Evolutionary conservation across 2,113 vertebrate species (phyloP).

Genomic region (Pyxicephalus adspersus): DNA sequence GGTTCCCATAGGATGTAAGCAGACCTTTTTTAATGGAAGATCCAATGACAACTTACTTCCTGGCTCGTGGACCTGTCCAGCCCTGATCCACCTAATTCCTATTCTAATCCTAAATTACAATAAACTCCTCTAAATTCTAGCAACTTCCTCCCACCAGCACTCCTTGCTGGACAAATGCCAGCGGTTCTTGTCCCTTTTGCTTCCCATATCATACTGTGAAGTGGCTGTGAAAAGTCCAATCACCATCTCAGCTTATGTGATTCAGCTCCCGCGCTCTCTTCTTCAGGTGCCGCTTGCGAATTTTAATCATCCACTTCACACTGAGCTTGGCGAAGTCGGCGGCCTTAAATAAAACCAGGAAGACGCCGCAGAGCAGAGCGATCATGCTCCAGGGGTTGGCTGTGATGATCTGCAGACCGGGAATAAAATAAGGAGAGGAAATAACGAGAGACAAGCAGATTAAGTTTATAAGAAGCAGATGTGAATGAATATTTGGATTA

Average conservation of each 20-base stretch:
- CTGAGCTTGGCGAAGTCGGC: constrained; percentile 93
- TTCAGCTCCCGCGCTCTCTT: constrained; percentile 78
- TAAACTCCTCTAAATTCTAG: background rate
- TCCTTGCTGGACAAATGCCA: background rate
- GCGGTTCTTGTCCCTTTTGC: background rate
- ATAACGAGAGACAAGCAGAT: background rate
- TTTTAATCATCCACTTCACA: constrained; percentile 93
- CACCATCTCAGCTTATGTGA: constrained; percentile 76
- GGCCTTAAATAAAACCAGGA: constrained; percentile 95
- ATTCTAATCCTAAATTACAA: background rate
- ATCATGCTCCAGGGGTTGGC: constrained; percentile 94
- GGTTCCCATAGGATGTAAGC: no score
- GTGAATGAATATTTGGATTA: background rate
- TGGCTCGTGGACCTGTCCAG: background rate
- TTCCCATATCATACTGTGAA: background rate
- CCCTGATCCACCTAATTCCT: background rate
- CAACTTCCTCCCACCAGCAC: background rate
- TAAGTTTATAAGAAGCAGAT: background rate
- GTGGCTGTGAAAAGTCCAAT: background rate
- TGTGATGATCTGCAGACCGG: constrained; percentile 85
- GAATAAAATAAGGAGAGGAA: background rate
- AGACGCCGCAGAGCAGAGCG: constrained; percentile 93
- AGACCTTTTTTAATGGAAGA: no score
- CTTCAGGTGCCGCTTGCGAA: constrained; percentile 85
- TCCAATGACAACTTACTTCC: no score